phyloP scores from a whole-genome alignment of 2,797 vertebrate species.

The Ataeniobius toweri region DNA sequence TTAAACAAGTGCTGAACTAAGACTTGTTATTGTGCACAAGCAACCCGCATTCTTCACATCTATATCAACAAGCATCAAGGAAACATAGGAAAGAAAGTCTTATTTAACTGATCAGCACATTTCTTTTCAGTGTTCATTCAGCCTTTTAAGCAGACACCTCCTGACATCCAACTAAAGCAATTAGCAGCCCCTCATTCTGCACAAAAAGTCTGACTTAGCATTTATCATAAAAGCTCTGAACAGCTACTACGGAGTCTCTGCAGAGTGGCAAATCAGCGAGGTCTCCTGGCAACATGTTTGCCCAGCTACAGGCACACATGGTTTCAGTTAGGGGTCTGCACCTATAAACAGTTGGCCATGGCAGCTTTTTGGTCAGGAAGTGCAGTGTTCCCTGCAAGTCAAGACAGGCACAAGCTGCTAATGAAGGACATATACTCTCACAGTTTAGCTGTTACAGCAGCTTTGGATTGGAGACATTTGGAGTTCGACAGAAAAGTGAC shows the following conservation, averaged over 20 bases:
- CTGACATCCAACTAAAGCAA: slow-evolving; percentile 41
- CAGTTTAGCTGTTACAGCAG: slow-evolving; percentile 34
- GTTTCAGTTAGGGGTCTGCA: slow-evolving; percentile 78
- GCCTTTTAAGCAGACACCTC: slow-evolving; percentile 16
- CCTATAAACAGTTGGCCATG: slow-evolving; percentile 78
- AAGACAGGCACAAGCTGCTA: slow-evolving; percentile 75
- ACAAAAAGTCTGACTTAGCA: slow-evolving; percentile 39
- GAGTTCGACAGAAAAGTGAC: slow-evolving; percentile 27
- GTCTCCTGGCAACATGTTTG: slow-evolving; percentile 65
- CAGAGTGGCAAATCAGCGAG: slow-evolving; percentile 60
- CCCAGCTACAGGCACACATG: slow-evolving; percentile 76
- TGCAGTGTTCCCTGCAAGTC: slow-evolving; percentile 74
- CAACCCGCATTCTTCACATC: slow-evolving; percentile 25
- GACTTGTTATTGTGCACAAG: slow-evolving; percentile 26
- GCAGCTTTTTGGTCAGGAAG: slow-evolving; percentile 76
- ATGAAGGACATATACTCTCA: slow-evolving; percentile 67
- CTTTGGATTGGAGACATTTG: slow-evolving; percentile 36
- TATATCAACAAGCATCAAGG: slow-evolving; percentile 15
- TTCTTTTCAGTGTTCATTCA: slow-evolving; percentile 8
- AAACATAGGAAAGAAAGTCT: not conserved
- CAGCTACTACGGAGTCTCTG: slow-evolving; percentile 21
- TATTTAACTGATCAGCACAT: not conserved
- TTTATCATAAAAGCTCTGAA: slow-evolving; percentile 33
- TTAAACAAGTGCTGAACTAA: slow-evolving; percentile 2
- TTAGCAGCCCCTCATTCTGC: slow-evolving; percentile 26